Conservation (phyloP, 2,888 invertebrate species). For the Camptogramma bilineatum region DNA sequence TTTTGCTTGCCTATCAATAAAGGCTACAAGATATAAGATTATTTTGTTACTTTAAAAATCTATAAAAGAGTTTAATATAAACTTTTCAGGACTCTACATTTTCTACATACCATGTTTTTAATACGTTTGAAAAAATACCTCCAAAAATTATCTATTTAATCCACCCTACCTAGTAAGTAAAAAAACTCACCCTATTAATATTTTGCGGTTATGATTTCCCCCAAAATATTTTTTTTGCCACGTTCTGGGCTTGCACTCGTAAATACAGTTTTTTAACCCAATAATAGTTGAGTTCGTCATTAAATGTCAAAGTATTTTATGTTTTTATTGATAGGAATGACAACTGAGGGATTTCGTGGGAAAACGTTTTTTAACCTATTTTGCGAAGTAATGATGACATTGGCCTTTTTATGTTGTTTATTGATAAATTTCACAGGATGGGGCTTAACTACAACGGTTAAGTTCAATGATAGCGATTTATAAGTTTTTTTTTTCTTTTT, state of each 20-base stretch:
- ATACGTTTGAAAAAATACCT: too few species aligned
- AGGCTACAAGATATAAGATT: too few species aligned
- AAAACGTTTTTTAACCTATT: slow-evolving; percentile 52
- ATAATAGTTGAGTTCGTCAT: slow-evolving; percentile 71
- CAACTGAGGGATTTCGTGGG: slow-evolving; percentile 66
- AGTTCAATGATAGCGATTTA: neutral
- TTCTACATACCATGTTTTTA: too few species aligned
- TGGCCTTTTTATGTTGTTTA: slow-evolving; percentile 60
- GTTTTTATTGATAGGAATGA: slow-evolving; percentile 70
- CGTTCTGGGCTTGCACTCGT: slow-evolving; percentile 62
- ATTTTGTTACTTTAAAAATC: too few species aligned
- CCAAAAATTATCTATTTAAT: neutral
- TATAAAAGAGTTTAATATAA: too few species aligned
- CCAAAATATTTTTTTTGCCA: slow-evolving; percentile 53
- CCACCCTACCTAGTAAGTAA: neutral
- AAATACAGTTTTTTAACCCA: slow-evolving; percentile 54
- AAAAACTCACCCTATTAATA: slow-evolving; percentile 42
- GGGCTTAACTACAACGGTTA: slow-evolving; percentile 1
- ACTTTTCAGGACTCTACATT: too few species aligned
- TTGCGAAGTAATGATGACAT: slow-evolving; percentile 73
- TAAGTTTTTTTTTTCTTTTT: neutral
- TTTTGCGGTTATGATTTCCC: slow-evolving; percentile 68
- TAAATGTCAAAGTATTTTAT: slow-evolving; percentile 82
- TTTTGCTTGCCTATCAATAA: too few species aligned
- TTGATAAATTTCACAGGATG: slow-evolving; percentile 52